Percentiles rank a stretch among this genome's conserved stretches.
Conservation (phyloP, 2,888 invertebrate species). For the Eurytoma californica region DNA sequence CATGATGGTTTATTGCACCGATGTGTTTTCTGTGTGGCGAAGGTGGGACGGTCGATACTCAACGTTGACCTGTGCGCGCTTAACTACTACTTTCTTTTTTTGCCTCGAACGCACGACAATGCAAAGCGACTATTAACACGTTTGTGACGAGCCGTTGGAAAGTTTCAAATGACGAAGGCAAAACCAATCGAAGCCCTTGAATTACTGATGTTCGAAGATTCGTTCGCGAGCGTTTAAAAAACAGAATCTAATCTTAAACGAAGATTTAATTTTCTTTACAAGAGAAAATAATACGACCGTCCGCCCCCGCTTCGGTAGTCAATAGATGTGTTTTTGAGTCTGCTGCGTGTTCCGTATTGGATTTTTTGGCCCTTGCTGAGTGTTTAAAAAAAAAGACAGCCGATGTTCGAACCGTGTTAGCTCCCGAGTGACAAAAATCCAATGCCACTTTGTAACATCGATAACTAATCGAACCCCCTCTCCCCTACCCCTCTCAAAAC, state of each 20-base stretch:
- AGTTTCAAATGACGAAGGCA: not conserved
- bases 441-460: constrained; percentile 18
- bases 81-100: not conserved
- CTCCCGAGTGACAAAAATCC: constrained; percentile 12
- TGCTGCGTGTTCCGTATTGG: constrained; percentile 71
- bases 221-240: not conserved
- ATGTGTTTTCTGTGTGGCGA: constrained; percentile 71
- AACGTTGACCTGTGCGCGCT: not conserved
- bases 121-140: not conserved
- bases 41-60: constrained; percentile 66
- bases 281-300: constrained; percentile 57
- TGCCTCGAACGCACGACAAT: constrained; percentile 3
- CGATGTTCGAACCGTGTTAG: constrained; percentile 12
- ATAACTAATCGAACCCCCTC: constrained; percentile 11
- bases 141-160: not conserved
- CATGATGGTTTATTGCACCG: constrained; percentile 68
- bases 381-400: constrained; percentile 36
- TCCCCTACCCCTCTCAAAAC: not conserved
- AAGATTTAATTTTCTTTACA: not conserved
- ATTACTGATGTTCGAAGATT: constrained; percentile 4
- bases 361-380: constrained; percentile 52
- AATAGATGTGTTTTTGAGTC: constrained; percentile 70
- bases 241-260: not conserved
- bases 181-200: constrained; percentile 15
- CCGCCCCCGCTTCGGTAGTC: constrained; percentile 70